A percentile compares a stretch with the other conserved stretches of the same genome.
These are phyloP conservation scores for Stichodactyla helianthus DNA, from an alignment of 64 coral and sea anemone species.

Conservation along the genomic window DNA sequence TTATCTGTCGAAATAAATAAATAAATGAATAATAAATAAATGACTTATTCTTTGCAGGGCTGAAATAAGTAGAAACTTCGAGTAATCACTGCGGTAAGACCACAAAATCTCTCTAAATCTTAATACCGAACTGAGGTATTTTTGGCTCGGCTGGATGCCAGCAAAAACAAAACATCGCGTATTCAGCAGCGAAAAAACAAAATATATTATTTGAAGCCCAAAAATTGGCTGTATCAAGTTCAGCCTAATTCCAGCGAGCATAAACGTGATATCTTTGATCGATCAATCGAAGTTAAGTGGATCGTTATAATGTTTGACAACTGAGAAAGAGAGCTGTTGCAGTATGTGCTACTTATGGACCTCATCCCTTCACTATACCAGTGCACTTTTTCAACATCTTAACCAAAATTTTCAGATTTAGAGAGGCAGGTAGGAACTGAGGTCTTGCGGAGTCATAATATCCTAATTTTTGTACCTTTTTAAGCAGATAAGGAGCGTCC, in stretches of 20 bases:
- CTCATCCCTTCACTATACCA: not conserved
- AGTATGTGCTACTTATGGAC: not conserved
- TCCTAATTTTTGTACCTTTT: constrained; percentile 63
- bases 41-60: not conserved
- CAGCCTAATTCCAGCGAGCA: not conserved
- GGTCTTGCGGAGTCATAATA: not conserved
- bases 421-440: not conserved
- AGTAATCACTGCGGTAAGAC: not conserved
- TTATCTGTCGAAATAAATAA: constrained; percentile 62
- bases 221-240: not conserved
- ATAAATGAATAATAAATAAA: not conserved
- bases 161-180: constrained; percentile 11
- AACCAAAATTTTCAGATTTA: not conserved
- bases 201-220: not conserved
- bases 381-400: not conserved
- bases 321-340: not conserved
- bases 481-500: constrained; percentile 89
- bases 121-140: constrained; percentile 3
- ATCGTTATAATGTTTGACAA: not conserved
- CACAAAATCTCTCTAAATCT: not conserved
- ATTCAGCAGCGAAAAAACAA: not conserved
- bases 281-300: not conserved
- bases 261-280: not conserved
- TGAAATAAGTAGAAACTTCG: not conserved
- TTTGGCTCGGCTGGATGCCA: not conserved